Evolutionary conservation across 2,888 invertebrate genomes (phyloP).

Genomic region (Autographa gamma): DNA sequence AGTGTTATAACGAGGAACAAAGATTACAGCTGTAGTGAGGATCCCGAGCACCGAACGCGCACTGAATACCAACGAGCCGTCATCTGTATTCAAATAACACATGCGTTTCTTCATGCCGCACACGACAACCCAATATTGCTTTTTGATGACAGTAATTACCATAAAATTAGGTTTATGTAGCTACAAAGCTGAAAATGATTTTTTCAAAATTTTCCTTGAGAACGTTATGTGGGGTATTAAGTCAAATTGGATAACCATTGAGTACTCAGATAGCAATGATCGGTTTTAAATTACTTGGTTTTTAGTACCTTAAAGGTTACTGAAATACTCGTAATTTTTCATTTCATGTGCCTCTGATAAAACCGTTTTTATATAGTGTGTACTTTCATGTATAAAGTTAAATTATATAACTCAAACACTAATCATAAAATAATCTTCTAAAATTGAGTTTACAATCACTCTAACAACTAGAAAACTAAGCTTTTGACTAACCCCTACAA

Average conservation of each 20-base stretch:
- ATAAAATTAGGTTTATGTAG: conserved; percentile 61
- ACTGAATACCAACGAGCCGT: conserved; percentile 56
- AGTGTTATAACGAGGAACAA: conserved; percentile 47
- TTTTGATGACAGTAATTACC: conserved; percentile 67
- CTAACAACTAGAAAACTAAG: too few relatives aligned
- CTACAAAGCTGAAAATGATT: conserved; percentile 56
- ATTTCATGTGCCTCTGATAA: too few relatives aligned
- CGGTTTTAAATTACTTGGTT: conserved; percentile 31
- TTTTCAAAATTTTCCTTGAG: conserved; percentile 43
- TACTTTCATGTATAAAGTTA: too few relatives aligned
- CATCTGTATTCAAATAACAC: conserved; percentile 68
- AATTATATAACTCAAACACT: too few relatives aligned
- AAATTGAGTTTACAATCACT: too few relatives aligned
- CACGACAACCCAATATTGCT: conserved; percentile 64
- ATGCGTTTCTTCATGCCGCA: conserved; percentile 59
- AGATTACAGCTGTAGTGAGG: conserved; percentile 54
- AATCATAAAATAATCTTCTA: too few relatives aligned
- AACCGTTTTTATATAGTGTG: too few relatives aligned
- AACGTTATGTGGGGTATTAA: conserved; percentile 21
- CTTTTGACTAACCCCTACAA: too few relatives aligned
- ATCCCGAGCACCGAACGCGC: conserved; percentile 38
- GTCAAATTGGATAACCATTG: conserved; percentile 10
- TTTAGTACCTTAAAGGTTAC: conserved; percentile 11
- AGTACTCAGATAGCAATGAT: conserved; percentile 43
- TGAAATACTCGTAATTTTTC: too few relatives aligned